A percentile compares a stretch with the other conserved stretches of the same genome.
Evolutionary conservation across 2,888 invertebrate species (phyloP).

Genomic region (Cryptosula pallasiana): DNA sequence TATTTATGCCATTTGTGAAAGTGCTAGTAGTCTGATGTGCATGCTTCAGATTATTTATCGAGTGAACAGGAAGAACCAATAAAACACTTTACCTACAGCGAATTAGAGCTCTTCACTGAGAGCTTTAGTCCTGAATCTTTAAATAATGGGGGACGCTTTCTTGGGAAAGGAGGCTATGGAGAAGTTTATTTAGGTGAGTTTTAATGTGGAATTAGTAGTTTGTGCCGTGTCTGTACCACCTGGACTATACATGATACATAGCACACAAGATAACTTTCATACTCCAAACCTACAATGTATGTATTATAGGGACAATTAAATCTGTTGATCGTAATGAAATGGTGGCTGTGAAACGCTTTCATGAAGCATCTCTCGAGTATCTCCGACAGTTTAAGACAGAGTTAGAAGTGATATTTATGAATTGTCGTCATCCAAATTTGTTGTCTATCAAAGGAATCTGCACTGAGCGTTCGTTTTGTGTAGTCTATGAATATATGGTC

Average conservation of each 20-base stretch:
- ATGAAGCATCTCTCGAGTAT: slow-evolving; percentile 5
- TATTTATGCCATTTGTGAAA: too few species aligned
- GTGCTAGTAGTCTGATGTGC: too few species aligned
- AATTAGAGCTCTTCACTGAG: neutral
- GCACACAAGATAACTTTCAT: too few species aligned
- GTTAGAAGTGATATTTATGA: slow-evolving; percentile 20
- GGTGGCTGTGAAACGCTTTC: slow-evolving; percentile 2
- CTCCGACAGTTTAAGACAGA: slow-evolving; percentile 11
- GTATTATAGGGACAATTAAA: slow-evolving; percentile 7
- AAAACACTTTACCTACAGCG: neutral
- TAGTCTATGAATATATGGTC: slow-evolving; percentile 21
- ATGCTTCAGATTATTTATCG: too few species aligned
- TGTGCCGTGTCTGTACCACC: too few species aligned
- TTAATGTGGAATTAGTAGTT: too few species aligned
- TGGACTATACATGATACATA: too few species aligned
- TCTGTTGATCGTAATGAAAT: neutral
- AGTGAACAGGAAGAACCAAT: too few species aligned
- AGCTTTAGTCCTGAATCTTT: neutral
- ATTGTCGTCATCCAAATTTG: slow-evolving; percentile 12
- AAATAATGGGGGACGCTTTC: neutral
- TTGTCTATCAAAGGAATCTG: slow-evolving; percentile 2
- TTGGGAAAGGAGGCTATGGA: slow-evolving; percentile 12
- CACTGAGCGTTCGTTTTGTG: neutral
- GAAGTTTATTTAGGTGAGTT: slow-evolving; percentile 18
- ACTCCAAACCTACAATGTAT: too few species aligned